phyloP scores from a whole-genome alignment of 2,797 vertebrate species.

The Chaetodon trifasciatus region DNA sequence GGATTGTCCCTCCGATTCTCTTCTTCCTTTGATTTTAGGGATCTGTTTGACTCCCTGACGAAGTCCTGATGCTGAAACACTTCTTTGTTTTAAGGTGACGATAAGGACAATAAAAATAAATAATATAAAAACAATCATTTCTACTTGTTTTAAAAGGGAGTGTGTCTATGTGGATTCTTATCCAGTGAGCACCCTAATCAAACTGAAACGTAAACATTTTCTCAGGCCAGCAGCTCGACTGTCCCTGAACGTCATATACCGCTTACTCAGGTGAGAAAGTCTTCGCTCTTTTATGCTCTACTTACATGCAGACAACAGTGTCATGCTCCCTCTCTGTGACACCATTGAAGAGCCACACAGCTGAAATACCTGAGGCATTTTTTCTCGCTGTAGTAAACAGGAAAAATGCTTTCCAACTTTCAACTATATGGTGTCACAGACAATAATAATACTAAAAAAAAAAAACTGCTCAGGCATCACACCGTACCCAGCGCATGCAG shows the following conservation, averaged over 20 bases:
- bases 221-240: not conserved
- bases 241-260: not conserved
- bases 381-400: constrained; percentile 9
- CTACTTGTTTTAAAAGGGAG: too few species aligned
- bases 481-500: constrained; percentile 37
- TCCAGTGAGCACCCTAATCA: too few species aligned
- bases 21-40: too few species aligned
- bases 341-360: constrained; percentile 26
- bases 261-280: constrained; percentile 12
- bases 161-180: too few species aligned
- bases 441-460: not conserved
- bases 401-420: constrained; percentile 36
- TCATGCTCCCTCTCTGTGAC: constrained; percentile 27
- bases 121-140: too few species aligned
- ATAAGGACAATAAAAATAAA: too few species aligned
- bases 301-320: constrained; percentile 9
- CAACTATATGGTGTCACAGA: constrained; percentile 14
- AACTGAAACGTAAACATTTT: too few species aligned
- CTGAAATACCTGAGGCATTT: constrained; percentile 31
- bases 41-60: too few species aligned
- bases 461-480: constrained; percentile 28
- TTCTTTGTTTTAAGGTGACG: too few species aligned
- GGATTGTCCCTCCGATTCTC: too few species aligned
- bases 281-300: constrained; percentile 8
- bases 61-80: too few species aligned